Evolutionary conservation across 1,140 invertebrate species (phyloP), one percentile per base, ranked within the genome.

Genomic region (Drosophila kepulauana): DNA sequence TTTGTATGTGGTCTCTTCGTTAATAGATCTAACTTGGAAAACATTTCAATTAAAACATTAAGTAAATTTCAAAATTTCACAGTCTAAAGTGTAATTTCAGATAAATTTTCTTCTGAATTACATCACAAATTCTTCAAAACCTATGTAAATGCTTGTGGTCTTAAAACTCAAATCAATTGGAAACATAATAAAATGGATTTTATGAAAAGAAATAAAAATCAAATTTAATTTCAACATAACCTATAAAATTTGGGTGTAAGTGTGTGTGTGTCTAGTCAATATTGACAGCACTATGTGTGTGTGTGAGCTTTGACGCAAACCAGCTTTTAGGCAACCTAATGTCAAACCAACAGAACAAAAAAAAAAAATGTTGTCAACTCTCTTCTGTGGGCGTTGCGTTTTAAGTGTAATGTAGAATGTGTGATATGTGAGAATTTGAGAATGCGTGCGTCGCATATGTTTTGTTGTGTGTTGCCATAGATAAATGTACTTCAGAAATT

Each of bases 401-500:
- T 78, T 75, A 71, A 82, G 80, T 70, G 79, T 57, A 58, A 7
- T 45, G 6, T 25, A 25, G 4, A 25, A 25, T 69, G 38, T 48
- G 43, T 68, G 5, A 46, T 70, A 49, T 59, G 51, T 68, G 20
- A 28, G 1, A 3, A 5, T 33, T 0, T 38, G 7, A 63, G 41
- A 51, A 49, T 64, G 57, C 61, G 63, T 65, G 11, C n/a, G 25
- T 20, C 16, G 16, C 16, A 20, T 25, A 25, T 25, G 3, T 11
- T 54, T 16, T 67, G 38, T 45, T 38, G 51, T 38, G 48, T 61
- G 65, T 54, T 54, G 41, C 48, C 58, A 65, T 58, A 64, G 74
- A 69, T 78, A 70, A 69, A 74, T 49, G 52, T 46, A 79, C 73
- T 80, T 72, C 38, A 20, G 61, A 80, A 78, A 84, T 84, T 85